These are phyloP conservation scores for Drosophila carrolli DNA, from an alignment of 1,140 invertebrate genomes.

Conservation along the genomic window DNA sequence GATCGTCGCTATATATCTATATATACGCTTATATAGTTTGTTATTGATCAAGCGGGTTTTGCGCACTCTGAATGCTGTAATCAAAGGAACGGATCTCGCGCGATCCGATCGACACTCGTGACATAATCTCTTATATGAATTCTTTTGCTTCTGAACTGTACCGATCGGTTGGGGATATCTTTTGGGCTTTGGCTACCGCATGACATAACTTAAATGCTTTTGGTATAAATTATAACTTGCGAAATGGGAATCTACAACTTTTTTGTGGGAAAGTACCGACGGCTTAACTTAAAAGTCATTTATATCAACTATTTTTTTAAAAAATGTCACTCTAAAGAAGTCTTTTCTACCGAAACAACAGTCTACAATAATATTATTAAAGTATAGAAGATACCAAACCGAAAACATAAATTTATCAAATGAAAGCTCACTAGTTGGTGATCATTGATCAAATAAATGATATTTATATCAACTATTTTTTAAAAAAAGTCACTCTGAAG, in stretches of 20 bases:
- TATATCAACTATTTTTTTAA: too few species aligned
- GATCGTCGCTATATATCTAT: conserved; percentile 13
- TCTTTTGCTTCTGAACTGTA: conserved; percentile 15
- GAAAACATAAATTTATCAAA: too few species aligned
- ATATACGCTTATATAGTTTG: conserved; percentile 22
- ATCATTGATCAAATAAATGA: too few species aligned
- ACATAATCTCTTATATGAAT: conserved; percentile 49
- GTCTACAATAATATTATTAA: too few species aligned
- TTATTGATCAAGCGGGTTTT: conserved; percentile 40
- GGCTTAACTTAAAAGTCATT: too few species aligned
- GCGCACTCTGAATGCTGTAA: conserved; percentile 35
- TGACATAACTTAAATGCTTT: neutral
- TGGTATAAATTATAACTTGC: neutral
- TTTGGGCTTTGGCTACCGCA: neutral
- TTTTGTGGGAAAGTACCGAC: too few species aligned
- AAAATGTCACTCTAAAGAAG: too few species aligned
- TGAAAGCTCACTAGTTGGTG: too few species aligned
- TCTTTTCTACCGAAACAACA: too few species aligned
- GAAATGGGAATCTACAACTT: neutral
- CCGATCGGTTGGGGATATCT: conserved; percentile 1
- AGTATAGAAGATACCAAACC: too few species aligned
- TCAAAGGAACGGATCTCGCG: conserved; percentile 33
- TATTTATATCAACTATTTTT: too few species aligned
- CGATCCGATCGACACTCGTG: conserved; percentile 33
- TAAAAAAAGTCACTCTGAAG: too few species aligned